A percentile compares a stretch with the other conserved stretches of the same genome.
Evolutionary conservation across 2,888 invertebrate species (phyloP).

Genomic region (Apamea crenata): DNA sequence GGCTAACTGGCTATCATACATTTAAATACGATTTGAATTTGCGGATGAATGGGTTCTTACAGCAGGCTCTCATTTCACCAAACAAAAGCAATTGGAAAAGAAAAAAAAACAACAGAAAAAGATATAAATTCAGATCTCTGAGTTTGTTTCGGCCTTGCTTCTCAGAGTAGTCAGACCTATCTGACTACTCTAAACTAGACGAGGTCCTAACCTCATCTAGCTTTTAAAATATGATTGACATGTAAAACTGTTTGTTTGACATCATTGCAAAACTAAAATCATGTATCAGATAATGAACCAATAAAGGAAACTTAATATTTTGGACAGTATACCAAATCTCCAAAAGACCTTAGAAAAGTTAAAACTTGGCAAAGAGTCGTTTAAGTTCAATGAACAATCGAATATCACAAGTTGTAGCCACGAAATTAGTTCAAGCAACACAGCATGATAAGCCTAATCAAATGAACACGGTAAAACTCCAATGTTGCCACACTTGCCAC

Average conservation of each 20-base stretch:
- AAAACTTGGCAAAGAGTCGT: not conserved
- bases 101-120: not conserved
- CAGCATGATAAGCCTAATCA: not conserved
- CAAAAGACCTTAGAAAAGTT: not conserved
- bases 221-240: too few relatives aligned
- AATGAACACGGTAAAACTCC: not conserved
- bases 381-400: not conserved
- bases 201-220: too few relatives aligned
- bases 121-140: too few relatives aligned
- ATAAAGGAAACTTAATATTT: not conserved
- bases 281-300: not conserved
- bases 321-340: too few relatives aligned
- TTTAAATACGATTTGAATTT: conserved; percentile 22
- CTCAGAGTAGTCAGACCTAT: too few relatives aligned
- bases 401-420: conserved; percentile 7
- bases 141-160: too few relatives aligned
- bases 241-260: too few relatives aligned
- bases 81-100: not conserved
- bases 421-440: conserved; percentile 1
- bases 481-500: not conserved
- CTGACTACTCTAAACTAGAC: too few relatives aligned
- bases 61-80: not conserved
- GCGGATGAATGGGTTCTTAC: not conserved
- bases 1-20: not conserved
- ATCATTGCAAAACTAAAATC: too few relatives aligned